These are phyloP conservation scores for Penaeus indicus DNA, from an alignment of 1,140 invertebrate species.

Conservation along the genomic window DNA sequence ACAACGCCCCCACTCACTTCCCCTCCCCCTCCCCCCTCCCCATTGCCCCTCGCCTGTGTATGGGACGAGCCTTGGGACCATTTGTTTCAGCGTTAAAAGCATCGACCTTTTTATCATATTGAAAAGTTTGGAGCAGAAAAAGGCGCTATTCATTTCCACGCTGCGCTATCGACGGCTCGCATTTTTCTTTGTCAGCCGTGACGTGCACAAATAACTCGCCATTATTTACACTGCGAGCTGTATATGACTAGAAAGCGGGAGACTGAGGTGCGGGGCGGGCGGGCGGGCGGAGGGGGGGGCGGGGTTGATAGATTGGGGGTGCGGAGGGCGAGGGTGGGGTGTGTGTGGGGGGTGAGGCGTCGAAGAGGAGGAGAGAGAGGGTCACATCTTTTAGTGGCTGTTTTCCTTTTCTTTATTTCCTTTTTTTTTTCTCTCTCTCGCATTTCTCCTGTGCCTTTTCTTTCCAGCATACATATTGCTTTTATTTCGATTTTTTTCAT, in stretches of 20 bases:
- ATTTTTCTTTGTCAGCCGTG: conserved; percentile 63
- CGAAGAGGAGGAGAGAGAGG: conserved; percentile 21
- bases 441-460: not conserved
- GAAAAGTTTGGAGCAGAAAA: conserved; percentile 64
- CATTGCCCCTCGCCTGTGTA: conserved; percentile 28
- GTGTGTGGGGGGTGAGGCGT: not conserved
- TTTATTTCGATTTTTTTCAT: no score
- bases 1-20: not conserved
- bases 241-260: conserved; percentile 57
- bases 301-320: not conserved
- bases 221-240: conserved; percentile 64
- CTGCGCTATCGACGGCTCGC: conserved; percentile 60
- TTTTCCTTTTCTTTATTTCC: not conserved
- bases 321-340: not conserved
- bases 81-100: conserved; percentile 63
- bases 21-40: not conserved
- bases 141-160: conserved; percentile 63
- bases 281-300: not conserved
- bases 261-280: not conserved
- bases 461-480: no score
- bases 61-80: conserved; percentile 54
- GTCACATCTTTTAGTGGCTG: not conserved
- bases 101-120: conserved; percentile 65
- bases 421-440: not conserved
- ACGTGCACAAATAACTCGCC: conserved; percentile 64